Evolutionary conservation across 2,113 vertebrate genomes (phyloP).

Genomic region (Tonatia bakeri): DNA sequence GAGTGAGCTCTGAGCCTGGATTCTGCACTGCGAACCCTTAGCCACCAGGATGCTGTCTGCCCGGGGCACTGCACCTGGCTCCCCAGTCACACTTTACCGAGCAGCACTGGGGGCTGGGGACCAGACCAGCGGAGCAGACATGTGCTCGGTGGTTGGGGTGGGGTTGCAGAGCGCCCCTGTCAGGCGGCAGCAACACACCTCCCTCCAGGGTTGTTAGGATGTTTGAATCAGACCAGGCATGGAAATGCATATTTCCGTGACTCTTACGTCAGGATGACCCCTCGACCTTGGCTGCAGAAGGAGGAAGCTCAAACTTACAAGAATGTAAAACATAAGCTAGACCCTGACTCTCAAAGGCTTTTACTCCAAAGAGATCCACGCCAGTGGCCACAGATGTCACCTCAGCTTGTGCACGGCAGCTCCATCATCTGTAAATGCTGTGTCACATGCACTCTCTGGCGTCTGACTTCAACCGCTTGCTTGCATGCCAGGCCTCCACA

Average conservation of each 20-base stretch:
- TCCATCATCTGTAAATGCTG: background rate
- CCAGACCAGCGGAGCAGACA: background rate
- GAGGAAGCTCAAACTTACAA: background rate
- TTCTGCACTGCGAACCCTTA: background rate
- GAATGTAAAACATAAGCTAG: background rate
- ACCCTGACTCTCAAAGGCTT: background rate
- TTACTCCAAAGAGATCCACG: background rate
- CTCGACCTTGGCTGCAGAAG: background rate
- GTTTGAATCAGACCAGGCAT: background rate
- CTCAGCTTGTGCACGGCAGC: background rate
- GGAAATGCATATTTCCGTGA: background rate
- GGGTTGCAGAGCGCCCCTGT: fast-evolving
- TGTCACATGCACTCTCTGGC: background rate
- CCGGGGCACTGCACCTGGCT: background rate
- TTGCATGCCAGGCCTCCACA: background rate
- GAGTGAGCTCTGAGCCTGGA: background rate
- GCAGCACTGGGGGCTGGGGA: background rate
- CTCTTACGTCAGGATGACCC: background rate
- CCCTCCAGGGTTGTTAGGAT: background rate
- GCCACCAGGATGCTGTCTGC: background rate
- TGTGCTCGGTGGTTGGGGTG: background rate
- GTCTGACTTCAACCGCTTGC: background rate
- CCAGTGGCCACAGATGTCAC: background rate
- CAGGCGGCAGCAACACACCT: background rate
- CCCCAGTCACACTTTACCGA: background rate